Evolutionary conservation across 2,888 invertebrate genomes (phyloP), one percentile per base, ranked within the genome.

Genomic region (Netelia fuscicornis): DNA sequence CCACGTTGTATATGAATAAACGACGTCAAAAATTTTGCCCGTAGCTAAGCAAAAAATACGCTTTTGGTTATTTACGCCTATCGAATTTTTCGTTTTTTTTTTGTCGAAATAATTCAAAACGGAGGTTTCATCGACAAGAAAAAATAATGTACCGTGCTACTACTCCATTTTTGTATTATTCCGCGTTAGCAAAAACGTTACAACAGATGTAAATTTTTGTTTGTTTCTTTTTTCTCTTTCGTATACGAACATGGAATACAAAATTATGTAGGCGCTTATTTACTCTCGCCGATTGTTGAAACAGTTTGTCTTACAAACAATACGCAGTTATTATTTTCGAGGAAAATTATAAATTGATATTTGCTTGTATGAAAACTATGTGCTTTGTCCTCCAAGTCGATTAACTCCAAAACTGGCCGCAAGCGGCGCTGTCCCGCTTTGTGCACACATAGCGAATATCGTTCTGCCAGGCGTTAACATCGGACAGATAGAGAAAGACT

Each of bases 341-440:
- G 6, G 17, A 44, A 37, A 67, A 44, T 44, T 8, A 67, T 13
- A 44, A 67, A 78, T 62, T 62, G 62, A 62, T 62, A 60, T 62
- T 54, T 52, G 20, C 8, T 13, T n/a, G 13, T 23, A 23, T 42
- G 3, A 20, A 20, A n/a, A 20, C 44, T 20, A 30, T 62, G n/a
- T 62, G 23, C 56, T 62, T 42, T n/a, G 60, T 23, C 10, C 9
- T 58, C 48, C 56, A n/a, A 56, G 25, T 77, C 67, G 56, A 67
- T 67, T 60, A 54, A 70, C 60, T 52, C 30, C 42, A 9, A 52
- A 78, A 70, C 52, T 62, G n/a, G 20, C 37, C 23, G 17, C 23
- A 58, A 17, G 23, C 17, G 17, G 64, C 64, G 20, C 10, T 67
- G 67, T 23, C 44, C 44, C 44, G 13, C 20, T 8, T 67, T 44